Conservation (phyloP, 2,113 vertebrate genomes). For the Microcebus griseorufus region DNA sequence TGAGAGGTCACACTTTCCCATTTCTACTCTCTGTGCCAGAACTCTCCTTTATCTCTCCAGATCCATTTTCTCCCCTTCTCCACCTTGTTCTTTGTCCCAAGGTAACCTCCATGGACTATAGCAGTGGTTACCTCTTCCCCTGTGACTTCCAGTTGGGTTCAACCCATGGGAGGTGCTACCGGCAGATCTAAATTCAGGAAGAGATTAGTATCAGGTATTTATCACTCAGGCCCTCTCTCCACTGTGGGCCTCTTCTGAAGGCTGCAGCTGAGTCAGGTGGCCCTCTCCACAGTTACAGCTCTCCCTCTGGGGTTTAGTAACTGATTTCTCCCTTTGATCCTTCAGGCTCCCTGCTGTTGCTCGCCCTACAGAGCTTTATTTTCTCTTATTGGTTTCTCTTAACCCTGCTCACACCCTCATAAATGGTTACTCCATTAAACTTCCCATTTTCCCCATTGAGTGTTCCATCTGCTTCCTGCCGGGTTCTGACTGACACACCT, state of each 20-base stretch:
- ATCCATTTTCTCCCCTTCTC: neutral
- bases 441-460: neutral
- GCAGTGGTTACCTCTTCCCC: neutral
- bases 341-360: neutral
- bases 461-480: neutral
- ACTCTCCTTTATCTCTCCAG: neutral
- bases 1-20: neutral
- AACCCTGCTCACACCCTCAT: neutral
- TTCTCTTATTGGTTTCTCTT: neutral
- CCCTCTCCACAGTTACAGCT: neutral
- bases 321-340: neutral
- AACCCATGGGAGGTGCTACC: neutral
- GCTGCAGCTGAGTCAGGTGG: neutral
- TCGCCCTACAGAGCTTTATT: neutral
- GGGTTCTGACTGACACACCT: neutral
- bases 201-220: neutral
- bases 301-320: neutral
- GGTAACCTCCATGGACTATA: neutral
- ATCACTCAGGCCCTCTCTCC: neutral
- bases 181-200: neutral
- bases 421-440: slow-evolving; percentile 13
- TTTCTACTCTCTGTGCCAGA: neutral
- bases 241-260: neutral
- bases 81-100: neutral
- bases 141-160: neutral